Evolutionary conservation across 2,113 vertebrate genomes (phyloP).

Genomic region (Apodemus sylvaticus): DNA sequence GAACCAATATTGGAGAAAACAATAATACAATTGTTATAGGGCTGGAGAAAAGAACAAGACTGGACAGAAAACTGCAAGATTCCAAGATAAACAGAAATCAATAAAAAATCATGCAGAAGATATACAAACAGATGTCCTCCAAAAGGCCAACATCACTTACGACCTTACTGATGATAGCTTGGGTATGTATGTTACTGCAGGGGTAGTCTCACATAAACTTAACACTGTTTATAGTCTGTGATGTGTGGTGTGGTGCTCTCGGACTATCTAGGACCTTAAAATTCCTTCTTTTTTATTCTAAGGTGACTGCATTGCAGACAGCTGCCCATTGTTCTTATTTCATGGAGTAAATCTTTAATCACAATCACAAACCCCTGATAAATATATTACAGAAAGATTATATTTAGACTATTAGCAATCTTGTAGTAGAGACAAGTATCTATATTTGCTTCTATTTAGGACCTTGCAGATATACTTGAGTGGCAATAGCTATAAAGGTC

Average conservation of each 20-base stretch:
- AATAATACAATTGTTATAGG: conserved; percentile 64
- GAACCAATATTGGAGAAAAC: not conserved
- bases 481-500: not conserved
- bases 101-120: conserved; percentile 21
- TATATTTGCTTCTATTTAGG: conserved; percentile 16
- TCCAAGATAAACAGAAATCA: conserved; percentile 14
- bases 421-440: conserved; percentile 6
- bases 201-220: not conserved
- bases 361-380: conserved; percentile 17
- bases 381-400: not conserved
- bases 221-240: conserved; percentile 3
- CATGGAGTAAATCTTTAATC: conserved; percentile 20
- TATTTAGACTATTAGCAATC: not conserved
- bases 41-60: conserved; percentile 25
- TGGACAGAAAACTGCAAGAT: conserved; percentile 58
- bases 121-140: conserved; percentile 26
- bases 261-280: not conserved
- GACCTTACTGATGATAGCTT: not conserved
- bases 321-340: not conserved
- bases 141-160: conserved; percentile 27
- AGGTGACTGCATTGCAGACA: not conserved
- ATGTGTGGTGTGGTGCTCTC: not conserved
- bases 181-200: conserved; percentile 73
- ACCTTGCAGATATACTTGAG: not conserved
- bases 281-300: not conserved